A percentile compares a stretch with the other conserved stretches of the same genome.
phyloP scores from a whole-genome alignment of 2,888 invertebrate genomes.

The Tinea semifulvella region DNA sequence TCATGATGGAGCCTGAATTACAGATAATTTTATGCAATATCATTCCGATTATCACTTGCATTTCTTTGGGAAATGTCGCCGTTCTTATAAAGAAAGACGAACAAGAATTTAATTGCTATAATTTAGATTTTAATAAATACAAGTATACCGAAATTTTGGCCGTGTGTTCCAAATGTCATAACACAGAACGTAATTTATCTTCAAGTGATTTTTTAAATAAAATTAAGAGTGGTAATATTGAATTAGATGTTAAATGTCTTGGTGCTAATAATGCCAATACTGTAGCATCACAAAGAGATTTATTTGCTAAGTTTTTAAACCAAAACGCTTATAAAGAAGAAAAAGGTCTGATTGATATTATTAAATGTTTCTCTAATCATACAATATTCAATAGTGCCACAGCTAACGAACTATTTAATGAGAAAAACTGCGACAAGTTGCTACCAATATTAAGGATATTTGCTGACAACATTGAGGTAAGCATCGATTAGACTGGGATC shows the following conservation, averaged over 20 bases:
- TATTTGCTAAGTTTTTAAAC: constrained; percentile 49
- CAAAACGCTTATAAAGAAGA: constrained; percentile 35
- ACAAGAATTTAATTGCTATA: constrained; percentile 29
- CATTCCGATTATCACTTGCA: constrained; percentile 40
- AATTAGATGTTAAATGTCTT: constrained; percentile 29
- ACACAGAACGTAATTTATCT: constrained; percentile 20
- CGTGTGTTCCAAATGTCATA: constrained; percentile 44
- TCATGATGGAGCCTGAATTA: constrained; percentile 35
- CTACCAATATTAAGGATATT: constrained; percentile 38
- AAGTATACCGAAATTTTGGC: constrained; percentile 31
- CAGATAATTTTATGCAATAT: constrained; percentile 33
- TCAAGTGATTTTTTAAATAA: constrained; percentile 21
- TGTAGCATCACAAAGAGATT: constrained; percentile 30
- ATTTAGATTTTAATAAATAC: constrained; percentile 30
- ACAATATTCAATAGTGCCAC: constrained; percentile 43
- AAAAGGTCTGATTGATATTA: constrained; percentile 37
- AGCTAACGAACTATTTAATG: constrained; percentile 33
- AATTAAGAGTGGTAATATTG: constrained; percentile 25
- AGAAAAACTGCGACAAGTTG: constrained; percentile 35
- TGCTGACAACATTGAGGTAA: constrained; percentile 28
- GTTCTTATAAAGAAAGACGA: constrained; percentile 24
- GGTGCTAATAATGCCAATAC: constrained; percentile 26
- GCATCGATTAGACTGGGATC: no score
- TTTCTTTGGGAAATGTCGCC: constrained; percentile 36
- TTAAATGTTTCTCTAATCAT: constrained; percentile 40